Conservation (phyloP, 2,113 vertebrate genomes). For the Rhinopithecus roxellana region DNA sequence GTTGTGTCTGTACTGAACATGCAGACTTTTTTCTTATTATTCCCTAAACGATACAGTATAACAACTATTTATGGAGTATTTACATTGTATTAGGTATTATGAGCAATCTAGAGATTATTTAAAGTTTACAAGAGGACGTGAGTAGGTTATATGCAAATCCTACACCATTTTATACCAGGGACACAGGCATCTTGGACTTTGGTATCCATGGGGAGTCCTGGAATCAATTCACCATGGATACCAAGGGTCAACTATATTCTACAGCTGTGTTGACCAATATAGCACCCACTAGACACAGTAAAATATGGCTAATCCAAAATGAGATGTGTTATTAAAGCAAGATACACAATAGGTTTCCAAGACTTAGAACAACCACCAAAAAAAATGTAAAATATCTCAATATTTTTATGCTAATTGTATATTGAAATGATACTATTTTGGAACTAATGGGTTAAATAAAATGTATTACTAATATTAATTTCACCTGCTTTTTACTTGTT, state of each 20-base stretch:
- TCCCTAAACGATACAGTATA: not conserved
- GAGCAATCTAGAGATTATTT: not conserved
- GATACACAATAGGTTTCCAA: not conserved
- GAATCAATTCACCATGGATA: not conserved
- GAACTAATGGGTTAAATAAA: conserved; percentile 12
- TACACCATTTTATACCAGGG: not conserved
- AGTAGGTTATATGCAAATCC: not conserved
- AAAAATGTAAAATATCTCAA: not conserved
- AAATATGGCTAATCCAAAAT: not conserved
- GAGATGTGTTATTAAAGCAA: not conserved
- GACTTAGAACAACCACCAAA: not conserved
- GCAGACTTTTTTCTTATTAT: not conserved
- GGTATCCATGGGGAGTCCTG: not conserved
- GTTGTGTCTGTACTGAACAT: not conserved
- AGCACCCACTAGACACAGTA: not conserved
- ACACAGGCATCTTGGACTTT: not conserved
- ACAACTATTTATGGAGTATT: not conserved
- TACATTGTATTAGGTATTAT: not conserved
- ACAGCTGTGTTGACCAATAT: not conserved
- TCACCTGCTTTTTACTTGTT: not conserved
- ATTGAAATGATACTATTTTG: not conserved
- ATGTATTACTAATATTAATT: not conserved
- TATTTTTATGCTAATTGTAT: not conserved
- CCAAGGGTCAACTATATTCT: not conserved
- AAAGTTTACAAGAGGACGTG: not conserved